Conservation (phyloP, 2,888 invertebrate genomes). For the Oasisia sp. region DNA sequence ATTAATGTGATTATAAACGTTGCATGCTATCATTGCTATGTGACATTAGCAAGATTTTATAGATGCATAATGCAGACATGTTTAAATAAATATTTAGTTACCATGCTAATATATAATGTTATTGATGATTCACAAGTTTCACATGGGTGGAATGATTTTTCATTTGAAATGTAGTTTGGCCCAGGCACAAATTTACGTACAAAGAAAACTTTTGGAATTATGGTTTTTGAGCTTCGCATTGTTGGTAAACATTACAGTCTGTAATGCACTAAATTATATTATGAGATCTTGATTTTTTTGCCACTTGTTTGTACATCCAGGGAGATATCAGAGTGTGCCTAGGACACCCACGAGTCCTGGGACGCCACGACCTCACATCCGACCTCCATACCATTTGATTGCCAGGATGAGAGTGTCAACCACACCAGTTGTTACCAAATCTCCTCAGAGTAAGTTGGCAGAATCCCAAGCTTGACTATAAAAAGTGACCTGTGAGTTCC, state of each 20-base stretch:
- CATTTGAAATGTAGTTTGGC: background rate
- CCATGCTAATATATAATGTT: background rate
- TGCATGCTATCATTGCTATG: background rate
- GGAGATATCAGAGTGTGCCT: background rate
- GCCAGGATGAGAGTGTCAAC: slow-evolving; percentile 13
- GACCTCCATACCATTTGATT: background rate
- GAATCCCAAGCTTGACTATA: background rate
- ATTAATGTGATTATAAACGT: background rate
- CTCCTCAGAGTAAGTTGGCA: slow-evolving; percentile 5
- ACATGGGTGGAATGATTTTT: background rate
- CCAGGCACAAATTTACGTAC: background rate
- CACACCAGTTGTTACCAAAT: background rate
- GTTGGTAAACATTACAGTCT: background rate
- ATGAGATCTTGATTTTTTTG: background rate
- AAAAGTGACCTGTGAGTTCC: background rate
- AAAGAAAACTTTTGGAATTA: background rate
- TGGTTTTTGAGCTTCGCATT: background rate
- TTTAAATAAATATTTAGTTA: background rate
- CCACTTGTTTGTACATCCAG: background rate
- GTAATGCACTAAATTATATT: background rate
- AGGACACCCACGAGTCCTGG: background rate
- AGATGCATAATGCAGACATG: background rate
- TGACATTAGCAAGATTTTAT: background rate
- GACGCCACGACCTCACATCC: background rate
- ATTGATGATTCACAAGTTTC: background rate